Base-by-base conservation (phyloP, 1,140 invertebrate species). In the Thaumatotibia leucotreta region DNA sequence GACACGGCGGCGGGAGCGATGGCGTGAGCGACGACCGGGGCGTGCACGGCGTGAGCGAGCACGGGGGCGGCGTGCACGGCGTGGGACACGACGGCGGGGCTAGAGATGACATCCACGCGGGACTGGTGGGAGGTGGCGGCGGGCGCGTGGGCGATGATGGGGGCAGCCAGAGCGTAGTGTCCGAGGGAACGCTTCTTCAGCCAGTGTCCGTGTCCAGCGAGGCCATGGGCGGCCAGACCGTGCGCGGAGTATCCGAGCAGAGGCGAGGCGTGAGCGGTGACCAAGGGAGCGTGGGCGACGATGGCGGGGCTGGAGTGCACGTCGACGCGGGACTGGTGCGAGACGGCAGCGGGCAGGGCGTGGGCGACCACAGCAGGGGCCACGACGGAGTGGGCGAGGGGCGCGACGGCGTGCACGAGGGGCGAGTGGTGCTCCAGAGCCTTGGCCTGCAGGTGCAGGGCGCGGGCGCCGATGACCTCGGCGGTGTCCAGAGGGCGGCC, bases 391-490 rank as follows among this genome's bases (percentile, higher is more conserved):
- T 88, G 85, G 2, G 85, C 88, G 1, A 88, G 84, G 14, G 82
- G 84, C 23, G 91, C 84, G 52, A 65, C 65, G 49, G 39, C 39
- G 63, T 64, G 63, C 27, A 32, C 63, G 17, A 74, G 31, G 31
- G 74, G 69, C 66, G 80, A 74, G 49, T 72, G 72, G 68, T 79
- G 74, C 50, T 87, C 83, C 67, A 89, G 75, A 64, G 87, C 88
- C 67, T 91, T 88, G 64, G 86, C 84, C 69, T 89, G 83, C 52
- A 84, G 83, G 79, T 90, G 83, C 23, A 91, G 65, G 64, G 92
- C 86, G 62, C 89, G 78, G 10, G 92, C 92, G 50, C 88, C 83
- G 77, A 91, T 86, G 14, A 91, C 90, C 45, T 89, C 91, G 14
- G 89, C 87, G 32, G 91, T 90, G 66, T 91, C 89, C 14, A 86